phyloP scores from a whole-genome alignment of 1,140 invertebrate genomes.

The Liolophura sinensis region DNA sequence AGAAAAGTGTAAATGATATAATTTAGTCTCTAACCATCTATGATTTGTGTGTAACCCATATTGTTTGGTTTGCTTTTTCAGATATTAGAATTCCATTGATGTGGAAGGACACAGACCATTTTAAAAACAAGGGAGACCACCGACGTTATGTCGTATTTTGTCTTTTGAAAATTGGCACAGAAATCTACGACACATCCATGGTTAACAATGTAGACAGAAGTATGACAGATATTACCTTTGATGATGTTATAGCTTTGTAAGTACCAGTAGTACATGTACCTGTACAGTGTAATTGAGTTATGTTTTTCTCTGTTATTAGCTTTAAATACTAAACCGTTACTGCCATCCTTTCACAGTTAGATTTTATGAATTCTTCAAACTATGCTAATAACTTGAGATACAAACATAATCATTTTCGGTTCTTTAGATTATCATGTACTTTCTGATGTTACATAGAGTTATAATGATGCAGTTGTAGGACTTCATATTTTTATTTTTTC shows the following conservation, averaged over 20 bases:
- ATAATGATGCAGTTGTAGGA: too few species aligned
- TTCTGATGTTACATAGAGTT: too few species aligned
- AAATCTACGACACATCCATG: slow-evolving; percentile 72
- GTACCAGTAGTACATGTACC: slow-evolving; percentile 67
- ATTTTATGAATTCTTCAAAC: too few species aligned
- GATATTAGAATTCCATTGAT: slow-evolving; percentile 74
- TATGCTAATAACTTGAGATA: too few species aligned
- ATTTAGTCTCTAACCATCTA: too few species aligned
- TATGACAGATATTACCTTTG: slow-evolving; percentile 73
- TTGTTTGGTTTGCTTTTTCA: slow-evolving; percentile 64
- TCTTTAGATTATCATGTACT: slow-evolving; percentile 1
- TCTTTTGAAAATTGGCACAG: slow-evolving; percentile 69
- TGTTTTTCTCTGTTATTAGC: too few species aligned
- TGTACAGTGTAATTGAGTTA: too few species aligned
- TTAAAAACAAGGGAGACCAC: slow-evolving; percentile 75
- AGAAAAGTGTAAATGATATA: too few species aligned
- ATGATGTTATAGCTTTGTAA: slow-evolving; percentile 73
- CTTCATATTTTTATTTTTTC: not conserved
- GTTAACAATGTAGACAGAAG: slow-evolving; percentile 71
- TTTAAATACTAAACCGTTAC: too few species aligned
- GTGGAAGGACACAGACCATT: slow-evolving; percentile 75
- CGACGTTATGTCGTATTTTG: slow-evolving; percentile 74
- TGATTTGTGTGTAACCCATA: too few species aligned
- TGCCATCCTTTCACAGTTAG: too few species aligned
- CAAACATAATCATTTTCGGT: slow-evolving; percentile 1